Evolutionary conservation across 92 coral and sea anemone genomes (phyloP).

Genomic region (Zoanthus sansibaricus): DNA sequence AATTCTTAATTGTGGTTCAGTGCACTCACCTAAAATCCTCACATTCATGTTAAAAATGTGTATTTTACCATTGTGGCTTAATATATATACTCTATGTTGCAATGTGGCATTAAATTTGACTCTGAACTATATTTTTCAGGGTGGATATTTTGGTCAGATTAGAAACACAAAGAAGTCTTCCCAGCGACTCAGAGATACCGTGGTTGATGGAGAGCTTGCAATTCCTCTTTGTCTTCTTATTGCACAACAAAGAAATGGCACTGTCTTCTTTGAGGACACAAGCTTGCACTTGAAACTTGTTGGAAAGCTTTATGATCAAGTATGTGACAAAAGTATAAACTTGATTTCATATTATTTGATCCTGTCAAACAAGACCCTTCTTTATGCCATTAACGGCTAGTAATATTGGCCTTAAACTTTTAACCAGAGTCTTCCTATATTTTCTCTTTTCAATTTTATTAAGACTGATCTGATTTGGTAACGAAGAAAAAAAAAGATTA

Average conservation of each 20-base stretch:
- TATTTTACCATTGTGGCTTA: too few relatives aligned
- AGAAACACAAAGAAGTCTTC: slow-evolving; percentile 98
- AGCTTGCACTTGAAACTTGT: slow-evolving; percentile 91
- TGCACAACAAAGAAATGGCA: slow-evolving; percentile 98
- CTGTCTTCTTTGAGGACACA: slow-evolving; percentile 90
- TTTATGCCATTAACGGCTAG: too few relatives aligned
- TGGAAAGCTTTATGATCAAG: slow-evolving; percentile 98
- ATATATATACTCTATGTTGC: background rate
- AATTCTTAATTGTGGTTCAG: too few relatives aligned
- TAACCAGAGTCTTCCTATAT: too few relatives aligned
- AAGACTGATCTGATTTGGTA: too few relatives aligned
- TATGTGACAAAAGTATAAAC: slow-evolving; percentile 18
- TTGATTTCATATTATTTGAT: too few relatives aligned
- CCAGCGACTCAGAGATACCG: slow-evolving; percentile 92
- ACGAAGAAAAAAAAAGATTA: too few relatives aligned
- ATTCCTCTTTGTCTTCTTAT: slow-evolving; percentile 92
- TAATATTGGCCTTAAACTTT: too few relatives aligned
- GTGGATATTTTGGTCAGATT: slow-evolving; percentile 97
- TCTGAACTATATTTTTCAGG: slow-evolving; percentile 54
- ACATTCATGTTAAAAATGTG: too few relatives aligned
- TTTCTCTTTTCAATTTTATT: too few relatives aligned
- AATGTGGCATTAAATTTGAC: background rate
- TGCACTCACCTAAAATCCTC: too few relatives aligned
- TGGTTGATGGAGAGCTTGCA: slow-evolving; percentile 89
- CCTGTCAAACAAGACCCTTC: too few relatives aligned